Evolutionary conservation across 2,888 invertebrate genomes (phyloP).

Genomic region (Arctia plantaginis): DNA sequence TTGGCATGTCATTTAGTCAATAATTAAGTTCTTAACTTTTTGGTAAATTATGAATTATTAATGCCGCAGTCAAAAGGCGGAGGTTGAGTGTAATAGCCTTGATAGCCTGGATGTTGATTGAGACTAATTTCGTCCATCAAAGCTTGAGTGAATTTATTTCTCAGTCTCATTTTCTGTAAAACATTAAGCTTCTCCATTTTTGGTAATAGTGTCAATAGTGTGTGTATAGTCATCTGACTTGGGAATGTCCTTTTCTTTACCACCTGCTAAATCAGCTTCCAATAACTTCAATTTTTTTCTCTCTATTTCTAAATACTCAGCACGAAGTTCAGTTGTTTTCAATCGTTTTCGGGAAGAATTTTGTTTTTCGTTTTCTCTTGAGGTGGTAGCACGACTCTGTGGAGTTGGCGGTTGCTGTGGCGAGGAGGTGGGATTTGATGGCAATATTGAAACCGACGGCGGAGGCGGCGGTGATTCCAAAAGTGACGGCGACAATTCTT

Average conservation of each 20-base stretch:
- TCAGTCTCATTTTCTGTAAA: slow-evolving; percentile 33
- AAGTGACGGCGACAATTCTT: too few species aligned
- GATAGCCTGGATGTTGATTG: slow-evolving; percentile 1
- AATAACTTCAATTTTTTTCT: slow-evolving; percentile 25
- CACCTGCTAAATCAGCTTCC: slow-evolving; percentile 23
- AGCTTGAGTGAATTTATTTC: slow-evolving; percentile 35
- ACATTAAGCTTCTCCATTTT: slow-evolving; percentile 16
- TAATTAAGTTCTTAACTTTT: background rate
- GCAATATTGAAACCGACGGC: background rate
- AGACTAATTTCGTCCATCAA: slow-evolving; percentile 30
- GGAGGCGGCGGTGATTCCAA: background rate
- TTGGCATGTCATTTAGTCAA: slow-evolving; percentile 3
- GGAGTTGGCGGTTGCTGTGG: background rate
- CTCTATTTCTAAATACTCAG: slow-evolving; percentile 7
- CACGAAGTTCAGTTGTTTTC: background rate
- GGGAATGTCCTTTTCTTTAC: slow-evolving; percentile 28
- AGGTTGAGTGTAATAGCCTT: background rate
- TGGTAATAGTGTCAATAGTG: background rate
- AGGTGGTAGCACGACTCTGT: background rate
- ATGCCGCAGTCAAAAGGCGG: background rate
- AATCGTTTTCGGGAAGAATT: background rate
- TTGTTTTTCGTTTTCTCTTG: background rate
- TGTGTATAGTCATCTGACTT: slow-evolving; percentile 4
- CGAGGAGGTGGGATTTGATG: background rate
- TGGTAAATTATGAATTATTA: slow-evolving; percentile 1